These are phyloP conservation scores for Philonicus albiceps DNA, from an alignment of 2,888 invertebrate species.

Conservation along the genomic window DNA sequence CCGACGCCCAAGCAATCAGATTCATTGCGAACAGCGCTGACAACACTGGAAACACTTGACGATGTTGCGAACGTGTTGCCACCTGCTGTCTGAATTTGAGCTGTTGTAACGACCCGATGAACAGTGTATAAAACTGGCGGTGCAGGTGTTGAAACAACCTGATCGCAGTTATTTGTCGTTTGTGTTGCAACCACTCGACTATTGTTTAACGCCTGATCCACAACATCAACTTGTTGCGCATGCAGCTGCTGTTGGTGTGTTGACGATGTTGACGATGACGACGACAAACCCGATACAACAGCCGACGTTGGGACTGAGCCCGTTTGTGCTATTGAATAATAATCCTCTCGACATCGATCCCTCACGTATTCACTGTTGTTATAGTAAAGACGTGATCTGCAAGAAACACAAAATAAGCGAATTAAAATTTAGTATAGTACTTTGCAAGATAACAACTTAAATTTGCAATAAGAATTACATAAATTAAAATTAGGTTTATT, in stretches of 20 bases:
- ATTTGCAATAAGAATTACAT: too few relatives aligned
- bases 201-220: constrained; percentile 55
- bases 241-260: constrained; percentile 47
- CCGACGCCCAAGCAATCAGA: constrained; percentile 54
- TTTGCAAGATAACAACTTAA: not conserved
- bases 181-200: constrained; percentile 58
- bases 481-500: too few relatives aligned
- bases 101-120: constrained; percentile 63
- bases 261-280: constrained; percentile 51
- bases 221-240: constrained; percentile 52
- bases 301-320: constrained; percentile 44
- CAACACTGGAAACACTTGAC: constrained; percentile 62
- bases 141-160: constrained; percentile 44
- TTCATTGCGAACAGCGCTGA: constrained; percentile 57
- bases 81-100: constrained; percentile 61
- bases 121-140: constrained; percentile 62
- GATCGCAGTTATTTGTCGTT: constrained; percentile 54
- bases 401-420: constrained; percentile 29
- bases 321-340: constrained; percentile 54
- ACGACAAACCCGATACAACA: constrained; percentile 50
- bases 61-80: constrained; percentile 61
- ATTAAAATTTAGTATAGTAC: not conserved
- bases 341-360: constrained; percentile 60
- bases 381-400: constrained; percentile 60
- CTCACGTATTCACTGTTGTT: constrained; percentile 57